A percentile compares a stretch with the other conserved stretches of the same genome.
These are phyloP conservation scores for Drosophila quinaria DNA, from an alignment of 2,888 invertebrate genomes.

Conservation along the genomic window DNA sequence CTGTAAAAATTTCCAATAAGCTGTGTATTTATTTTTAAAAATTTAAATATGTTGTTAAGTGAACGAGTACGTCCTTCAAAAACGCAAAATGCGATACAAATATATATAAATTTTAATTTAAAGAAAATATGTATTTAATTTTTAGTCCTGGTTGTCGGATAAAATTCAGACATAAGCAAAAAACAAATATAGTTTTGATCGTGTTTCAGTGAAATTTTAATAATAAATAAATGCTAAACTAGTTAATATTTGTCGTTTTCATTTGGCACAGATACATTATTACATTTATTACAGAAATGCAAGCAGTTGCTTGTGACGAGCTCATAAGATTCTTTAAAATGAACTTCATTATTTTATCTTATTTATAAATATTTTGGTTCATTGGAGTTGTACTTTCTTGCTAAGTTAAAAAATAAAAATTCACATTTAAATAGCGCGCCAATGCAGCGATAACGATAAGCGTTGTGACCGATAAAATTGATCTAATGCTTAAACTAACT, in stretches of 20 bases:
- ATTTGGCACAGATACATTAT: background rate
- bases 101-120: slow-evolving; percentile 45
- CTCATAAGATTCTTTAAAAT: too few species aligned
- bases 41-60: slow-evolving; percentile 44
- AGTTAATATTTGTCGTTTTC: slow-evolving; percentile 24
- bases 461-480: too few species aligned
- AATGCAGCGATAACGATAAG: background rate
- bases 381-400: too few species aligned
- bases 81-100: slow-evolving; percentile 19
- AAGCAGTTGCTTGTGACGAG: too few species aligned
- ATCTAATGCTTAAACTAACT: too few species aligned
- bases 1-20: slow-evolving; percentile 57
- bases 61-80: slow-evolving; percentile 65
- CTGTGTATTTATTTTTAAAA: slow-evolving; percentile 38
- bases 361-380: too few species aligned
- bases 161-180: slow-evolving; percentile 44
- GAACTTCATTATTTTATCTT: too few species aligned
- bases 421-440: background rate
- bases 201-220: slow-evolving; percentile 71
- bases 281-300: too few species aligned
- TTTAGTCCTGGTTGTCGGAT: slow-evolving; percentile 52
- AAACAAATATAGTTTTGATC: slow-evolving; percentile 48
- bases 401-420: too few species aligned
- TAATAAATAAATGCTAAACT: slow-evolving; percentile 63
- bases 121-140: slow-evolving; percentile 52